Conservation (phyloP, 2,113 vertebrate genomes). For the Cinclus cinclus region DNA sequence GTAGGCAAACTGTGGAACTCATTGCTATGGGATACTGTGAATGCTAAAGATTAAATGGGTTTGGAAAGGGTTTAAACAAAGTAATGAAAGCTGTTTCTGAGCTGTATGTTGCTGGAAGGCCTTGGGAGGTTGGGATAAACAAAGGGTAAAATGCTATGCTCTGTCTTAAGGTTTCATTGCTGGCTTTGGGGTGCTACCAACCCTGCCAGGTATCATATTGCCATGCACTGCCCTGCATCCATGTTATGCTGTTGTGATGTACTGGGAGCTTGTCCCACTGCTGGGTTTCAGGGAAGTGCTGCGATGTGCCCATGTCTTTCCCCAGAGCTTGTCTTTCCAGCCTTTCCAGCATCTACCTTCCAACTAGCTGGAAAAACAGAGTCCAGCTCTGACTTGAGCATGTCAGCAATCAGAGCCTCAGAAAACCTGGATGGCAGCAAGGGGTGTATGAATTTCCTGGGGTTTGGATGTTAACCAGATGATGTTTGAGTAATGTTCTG, state of each 20-base stretch:
- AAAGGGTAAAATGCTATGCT: background rate
- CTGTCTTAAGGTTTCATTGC: background rate
- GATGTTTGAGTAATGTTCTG: background rate
- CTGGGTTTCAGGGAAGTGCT: background rate
- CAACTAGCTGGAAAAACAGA: background rate
- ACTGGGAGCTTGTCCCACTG: background rate
- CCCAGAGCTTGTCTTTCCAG: background rate
- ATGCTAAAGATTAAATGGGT: background rate
- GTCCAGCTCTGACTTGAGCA: accelerated
- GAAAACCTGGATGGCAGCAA: background rate
- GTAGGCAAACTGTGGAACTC: background rate
- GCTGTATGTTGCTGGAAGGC: background rate
- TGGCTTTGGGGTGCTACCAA: background rate
- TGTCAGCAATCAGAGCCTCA: background rate
- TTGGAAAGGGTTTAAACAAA: conserved; percentile 9
- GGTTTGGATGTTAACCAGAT: background rate
- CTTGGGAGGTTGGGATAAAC: background rate
- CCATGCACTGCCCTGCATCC: background rate
- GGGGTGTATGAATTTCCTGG: background rate
- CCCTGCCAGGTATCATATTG: background rate
- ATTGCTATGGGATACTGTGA: conserved; percentile 18
- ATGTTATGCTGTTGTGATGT: accelerated
- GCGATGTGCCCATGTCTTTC: background rate
- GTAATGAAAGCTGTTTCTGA: background rate
- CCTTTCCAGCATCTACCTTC: background rate